Evolutionary conservation across 2,888 invertebrate species (phyloP), one percentile per base, ranked within the genome.

Genomic region (Agriopis aurantiaria): DNA sequence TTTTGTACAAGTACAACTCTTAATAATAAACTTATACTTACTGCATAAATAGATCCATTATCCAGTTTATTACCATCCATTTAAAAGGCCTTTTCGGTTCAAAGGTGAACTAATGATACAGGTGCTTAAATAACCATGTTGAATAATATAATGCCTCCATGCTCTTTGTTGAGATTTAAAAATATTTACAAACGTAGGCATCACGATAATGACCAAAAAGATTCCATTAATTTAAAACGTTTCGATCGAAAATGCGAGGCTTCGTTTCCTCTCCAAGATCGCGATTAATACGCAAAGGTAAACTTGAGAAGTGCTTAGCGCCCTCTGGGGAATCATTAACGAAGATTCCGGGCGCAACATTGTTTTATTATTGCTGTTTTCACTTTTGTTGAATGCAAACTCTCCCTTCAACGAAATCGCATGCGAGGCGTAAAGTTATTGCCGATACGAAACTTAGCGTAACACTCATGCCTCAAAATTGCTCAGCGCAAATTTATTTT

Each of bases 271-370:
- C 68, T 63, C 71, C 76, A 58, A 82, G 83, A 81, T 81, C 77
- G 75, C 82, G 77, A 83, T 85, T 81, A 83, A 84, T 82, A 79
- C 78, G 74, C 74, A 78, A 82, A 81, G 80, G 78, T 82, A 78
- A 77, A 77, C 72, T 75, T 77, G 77, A 80, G 80, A 78, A 80
- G 80, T 81, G 78, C 78, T 82, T 68, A 76, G 58, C 71, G 63
- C 60, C 75, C 73, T 71, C 76, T 67, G 58, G 78, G 71, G 81
- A 74, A 77, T 82, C 81, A 82, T 86, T 85, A 85, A 79, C 81
- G 79, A 81, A 82, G 81, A 83, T 80, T 82, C 76, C 73, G 71
- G 76, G 72, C 75, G 74, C 75, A 81, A 80, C 76, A 82, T 76
- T 82, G 78, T 85, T 82, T 80, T 77, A 75, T 79, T 80, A 80